A percentile compares a stretch with the other conserved stretches of the same genome.
These are phyloP conservation scores for Bellardia pandia DNA, from an alignment of 2,888 invertebrate genomes.

Conservation along the genomic window DNA sequence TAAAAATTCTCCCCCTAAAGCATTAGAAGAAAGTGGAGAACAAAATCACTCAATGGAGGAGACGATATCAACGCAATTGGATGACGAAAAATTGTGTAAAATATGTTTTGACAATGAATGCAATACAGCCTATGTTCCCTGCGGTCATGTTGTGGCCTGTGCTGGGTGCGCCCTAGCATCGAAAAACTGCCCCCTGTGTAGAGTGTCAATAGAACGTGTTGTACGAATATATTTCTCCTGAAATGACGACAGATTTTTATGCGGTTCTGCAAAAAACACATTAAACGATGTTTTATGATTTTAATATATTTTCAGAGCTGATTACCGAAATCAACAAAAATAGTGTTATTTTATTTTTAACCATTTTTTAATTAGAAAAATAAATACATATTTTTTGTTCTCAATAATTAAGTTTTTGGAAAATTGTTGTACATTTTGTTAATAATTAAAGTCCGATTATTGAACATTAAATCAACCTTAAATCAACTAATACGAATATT, in stretches of 20 bases:
- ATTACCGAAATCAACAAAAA: no score
- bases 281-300: background rate
- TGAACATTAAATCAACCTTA: no score
- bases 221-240: constrained; percentile 84
- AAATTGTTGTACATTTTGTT: no score
- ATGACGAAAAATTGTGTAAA: constrained; percentile 91
- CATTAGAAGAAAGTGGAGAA: constrained; percentile 7
- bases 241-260: constrained; percentile 42
- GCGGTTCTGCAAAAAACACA: background rate
- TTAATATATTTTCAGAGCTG: no score
- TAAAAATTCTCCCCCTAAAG: constrained; percentile 63
- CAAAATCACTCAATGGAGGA: constrained; percentile 7
- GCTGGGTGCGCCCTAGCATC: constrained; percentile 94
- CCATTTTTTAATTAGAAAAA: no score
- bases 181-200: constrained; percentile 94
- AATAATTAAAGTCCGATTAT: no score
- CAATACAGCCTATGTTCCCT: constrained; percentile 96
- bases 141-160: constrained; percentile 97
- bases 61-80: constrained; percentile 74
- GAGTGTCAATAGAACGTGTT: constrained; percentile 87
- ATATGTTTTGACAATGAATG: constrained; percentile 95
- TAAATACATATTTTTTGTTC: no score
- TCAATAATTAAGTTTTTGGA: no score
- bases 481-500: no score
- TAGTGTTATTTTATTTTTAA: no score